Base-by-base conservation (phyloP, 1,140 invertebrate species). In the Oncopodura yosiiana region DNA sequence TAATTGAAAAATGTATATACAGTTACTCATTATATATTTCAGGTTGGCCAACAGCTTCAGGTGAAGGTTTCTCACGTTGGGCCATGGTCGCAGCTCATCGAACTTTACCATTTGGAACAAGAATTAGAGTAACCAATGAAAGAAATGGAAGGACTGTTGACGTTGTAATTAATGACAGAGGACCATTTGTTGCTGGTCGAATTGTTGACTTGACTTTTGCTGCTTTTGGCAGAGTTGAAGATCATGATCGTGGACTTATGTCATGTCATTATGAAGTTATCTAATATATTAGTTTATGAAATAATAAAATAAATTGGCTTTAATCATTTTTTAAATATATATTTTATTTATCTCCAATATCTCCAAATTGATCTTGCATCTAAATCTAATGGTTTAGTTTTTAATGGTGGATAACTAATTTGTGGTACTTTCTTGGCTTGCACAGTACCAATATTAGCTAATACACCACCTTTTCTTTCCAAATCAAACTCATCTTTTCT, bases 21-120 rank as follows among this genome's bases (percentile, higher is more conserved):
- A 6, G 8, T 39, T 39, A 14, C 29, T 43, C 52, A 14, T 56
- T 56, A 42, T 56, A 58, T 27, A 56, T 53, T 18, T 39, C 29
- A 34, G 60, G 56, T 19, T 54, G 52, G 49, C 60, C 52, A 23
- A 62, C 56, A 38, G 48, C 60, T 9, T 54, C 46, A 39, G 60
- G 49, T 14, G 39, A 58, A 42, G 14, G 8, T 1, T 62, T 62
- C 27, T 49, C 58, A 49, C 46, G 55, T 23, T 29, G 39, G 11
- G 60, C 45, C 2, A 55, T 58, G 51, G 24, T 42, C 8, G 48
- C 52, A 30, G 44, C 56, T 2, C 37, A 54, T 1, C 36, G 49
- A 8, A 49, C 53, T 14, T 16, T 62, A 16, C 60, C 60, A 5
- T 58, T 46, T 19, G 49, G 49, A 12, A 43, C 60, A 6, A 53